Percentiles rank a stretch among this genome's conserved stretches.
Evolutionary conservation across 2,888 invertebrate genomes (phyloP).

Genomic region (Phaonia tiefii): DNA sequence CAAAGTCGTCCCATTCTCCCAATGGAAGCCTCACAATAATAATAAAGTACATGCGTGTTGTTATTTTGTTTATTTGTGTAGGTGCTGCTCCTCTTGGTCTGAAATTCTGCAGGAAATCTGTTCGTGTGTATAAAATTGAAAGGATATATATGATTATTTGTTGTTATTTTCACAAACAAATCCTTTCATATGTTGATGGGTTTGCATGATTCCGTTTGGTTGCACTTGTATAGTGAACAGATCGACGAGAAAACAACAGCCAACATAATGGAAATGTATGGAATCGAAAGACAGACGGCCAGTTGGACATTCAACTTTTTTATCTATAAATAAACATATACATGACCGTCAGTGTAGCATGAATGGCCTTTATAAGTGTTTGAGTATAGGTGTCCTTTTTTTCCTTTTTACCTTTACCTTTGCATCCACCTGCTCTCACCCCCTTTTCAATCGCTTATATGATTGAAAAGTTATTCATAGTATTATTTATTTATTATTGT

Average conservation of each 20-base stretch:
- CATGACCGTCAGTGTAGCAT: background rate
- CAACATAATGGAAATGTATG: background rate
- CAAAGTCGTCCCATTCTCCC: background rate
- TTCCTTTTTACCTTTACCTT: too few species aligned
- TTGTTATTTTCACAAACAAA: conserved; percentile 54
- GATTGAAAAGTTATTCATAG: conserved; percentile 62
- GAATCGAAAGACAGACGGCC: background rate
- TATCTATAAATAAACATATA: conserved; percentile 27
- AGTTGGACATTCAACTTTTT: conserved; percentile 1
- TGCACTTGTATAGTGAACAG: conserved; percentile 38
- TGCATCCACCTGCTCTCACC: too few species aligned
- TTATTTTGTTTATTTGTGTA: too few species aligned
- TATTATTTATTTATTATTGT: conserved; percentile 26
- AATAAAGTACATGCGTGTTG: too few species aligned
- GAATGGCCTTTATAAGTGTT: background rate
- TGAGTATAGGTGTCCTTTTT: too few species aligned
- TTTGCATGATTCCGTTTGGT: conserved; percentile 49
- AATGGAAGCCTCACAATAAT: conserved; percentile 50
- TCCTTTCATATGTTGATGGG: conserved; percentile 49
- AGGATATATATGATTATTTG: conserved; percentile 61
- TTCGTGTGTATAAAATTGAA: conserved; percentile 11
- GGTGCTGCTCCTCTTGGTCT: too few species aligned
- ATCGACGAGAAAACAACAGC: background rate
- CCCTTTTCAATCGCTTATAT: conserved; percentile 31
- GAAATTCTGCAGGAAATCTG: conserved; percentile 6